Percentiles rank a stretch among this genome's conserved stretches.
phyloP scores from a whole-genome alignment of 2,888 invertebrate species.

The Lepidonotus clava region DNA sequence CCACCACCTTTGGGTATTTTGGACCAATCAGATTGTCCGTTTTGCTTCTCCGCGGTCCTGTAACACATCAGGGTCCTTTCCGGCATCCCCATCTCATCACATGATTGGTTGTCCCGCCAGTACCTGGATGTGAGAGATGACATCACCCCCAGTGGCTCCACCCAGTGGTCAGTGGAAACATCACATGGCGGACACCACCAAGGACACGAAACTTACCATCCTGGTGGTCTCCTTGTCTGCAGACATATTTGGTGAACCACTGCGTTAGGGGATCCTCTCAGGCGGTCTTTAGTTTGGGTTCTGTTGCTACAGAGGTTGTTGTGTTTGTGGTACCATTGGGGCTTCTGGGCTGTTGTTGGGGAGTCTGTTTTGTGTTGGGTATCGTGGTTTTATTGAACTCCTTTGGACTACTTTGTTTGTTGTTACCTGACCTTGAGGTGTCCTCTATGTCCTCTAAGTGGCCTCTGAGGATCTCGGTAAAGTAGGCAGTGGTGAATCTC shows the following conservation, averaged over 20 bases:
- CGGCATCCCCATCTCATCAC: no score
- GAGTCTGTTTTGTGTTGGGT: background rate
- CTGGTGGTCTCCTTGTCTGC: no score
- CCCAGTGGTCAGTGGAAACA: no score
- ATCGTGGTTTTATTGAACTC: background rate
- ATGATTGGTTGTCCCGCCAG: no score
- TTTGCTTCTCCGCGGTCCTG: conserved; percentile 23
- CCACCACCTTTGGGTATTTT: no score
- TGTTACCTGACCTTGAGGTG: background rate
- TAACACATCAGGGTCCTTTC: no score
- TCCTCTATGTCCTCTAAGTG: background rate
- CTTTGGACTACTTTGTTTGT: background rate
- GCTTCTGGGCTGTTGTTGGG: background rate
- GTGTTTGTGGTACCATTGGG: background rate
- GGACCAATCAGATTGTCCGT: conserved; percentile 1
- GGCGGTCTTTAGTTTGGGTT: background rate
- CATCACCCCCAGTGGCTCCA: no score
- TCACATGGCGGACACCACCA: no score
- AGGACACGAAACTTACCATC: no score
- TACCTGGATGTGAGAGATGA: no score
- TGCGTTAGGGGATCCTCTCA: no score
- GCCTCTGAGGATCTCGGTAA: conserved; percentile 14
- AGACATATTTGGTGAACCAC: no score
- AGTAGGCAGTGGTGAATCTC: background rate
- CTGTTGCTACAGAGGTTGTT: background rate